Conservation (phyloP, 2,797 vertebrate species). For the Neosalanx taihuensis region DNA sequence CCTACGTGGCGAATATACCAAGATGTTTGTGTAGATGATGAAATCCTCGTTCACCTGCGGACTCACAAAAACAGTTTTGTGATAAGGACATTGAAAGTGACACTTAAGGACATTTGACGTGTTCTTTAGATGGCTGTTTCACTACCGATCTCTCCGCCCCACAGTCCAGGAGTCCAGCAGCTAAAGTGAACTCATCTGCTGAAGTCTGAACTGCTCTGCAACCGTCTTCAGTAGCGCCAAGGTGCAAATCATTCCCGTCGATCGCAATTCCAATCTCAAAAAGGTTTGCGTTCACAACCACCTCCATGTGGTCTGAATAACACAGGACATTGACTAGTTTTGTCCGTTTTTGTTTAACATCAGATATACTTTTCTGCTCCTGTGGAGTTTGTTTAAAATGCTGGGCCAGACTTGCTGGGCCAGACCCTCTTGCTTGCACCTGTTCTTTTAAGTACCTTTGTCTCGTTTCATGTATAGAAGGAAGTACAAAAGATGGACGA, state of each 20-base stretch:
- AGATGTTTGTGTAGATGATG: slow-evolving; percentile 70
- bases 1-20: slow-evolving; percentile 60
- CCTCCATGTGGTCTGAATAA: slow-evolving; percentile 58
- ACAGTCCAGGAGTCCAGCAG: slow-evolving; percentile 55
- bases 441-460: neutral
- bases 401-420: neutral
- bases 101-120: neutral
- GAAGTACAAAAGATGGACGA: slow-evolving; percentile 15
- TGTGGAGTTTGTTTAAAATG: neutral
- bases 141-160: slow-evolving; percentile 51
- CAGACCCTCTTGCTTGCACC: neutral
- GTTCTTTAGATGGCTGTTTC: neutral
- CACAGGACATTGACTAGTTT: slow-evolving; percentile 62
- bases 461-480: neutral
- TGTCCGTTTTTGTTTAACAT: slow-evolving; percentile 29
- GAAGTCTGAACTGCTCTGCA: slow-evolving; percentile 51
- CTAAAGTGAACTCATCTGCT: slow-evolving; percentile 55
- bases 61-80: neutral
- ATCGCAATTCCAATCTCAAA: slow-evolving; percentile 60
- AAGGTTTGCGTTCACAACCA: slow-evolving; percentile 63
- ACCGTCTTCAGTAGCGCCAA: slow-evolving; percentile 48
- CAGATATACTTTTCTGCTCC: neutral
- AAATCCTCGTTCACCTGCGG: slow-evolving; percentile 63
- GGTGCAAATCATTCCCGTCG: slow-evolving; percentile 49
- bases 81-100: neutral